Evolutionary conservation across 2,888 invertebrate genomes (phyloP).

Genomic region (Acleris emargana): DNA sequence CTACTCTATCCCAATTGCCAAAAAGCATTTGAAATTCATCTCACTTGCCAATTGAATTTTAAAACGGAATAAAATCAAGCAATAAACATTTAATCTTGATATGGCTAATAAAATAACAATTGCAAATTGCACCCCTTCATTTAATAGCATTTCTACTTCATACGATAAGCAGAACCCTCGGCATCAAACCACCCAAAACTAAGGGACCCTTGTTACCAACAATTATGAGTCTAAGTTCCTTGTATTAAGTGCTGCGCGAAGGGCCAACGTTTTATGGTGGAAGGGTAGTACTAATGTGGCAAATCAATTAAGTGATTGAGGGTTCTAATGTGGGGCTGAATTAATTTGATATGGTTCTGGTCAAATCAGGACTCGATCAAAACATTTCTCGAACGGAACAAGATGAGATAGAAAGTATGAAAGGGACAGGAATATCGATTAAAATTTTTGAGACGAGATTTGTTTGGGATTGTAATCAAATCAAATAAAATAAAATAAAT

Average conservation of each 20-base stretch:
- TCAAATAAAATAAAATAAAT: too few relatives aligned
- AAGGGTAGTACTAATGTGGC: constrained; percentile 56
- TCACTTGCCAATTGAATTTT: constrained; percentile 36
- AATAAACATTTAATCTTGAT: constrained; percentile 68
- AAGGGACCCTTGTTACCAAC: constrained; percentile 1
- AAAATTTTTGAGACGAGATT: neutral
- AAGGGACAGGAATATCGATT: neutral
- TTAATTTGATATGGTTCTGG: constrained; percentile 45
- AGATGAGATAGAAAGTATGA: neutral
- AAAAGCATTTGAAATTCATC: constrained; percentile 8
- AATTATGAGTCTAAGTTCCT: constrained; percentile 38
- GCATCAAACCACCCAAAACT: constrained; percentile 15
- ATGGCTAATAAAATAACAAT: constrained; percentile 78
- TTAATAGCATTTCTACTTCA: constrained; percentile 65
- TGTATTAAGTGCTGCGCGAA: constrained; percentile 35
- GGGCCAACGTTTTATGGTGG: constrained; percentile 24
- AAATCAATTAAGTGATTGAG: constrained; percentile 77
- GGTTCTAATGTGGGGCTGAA: constrained; percentile 38
- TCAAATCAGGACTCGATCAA: constrained; percentile 48
- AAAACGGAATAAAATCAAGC: constrained; percentile 38
- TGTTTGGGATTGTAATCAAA: neutral
- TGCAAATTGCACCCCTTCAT: constrained; percentile 75
- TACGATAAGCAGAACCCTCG: constrained; percentile 48
- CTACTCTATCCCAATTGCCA: neutral
- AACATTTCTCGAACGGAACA: constrained; percentile 17